Evolutionary conservation across 2,888 invertebrate species (phyloP).

Genomic region (Rhaphigaster nebulosa): DNA sequence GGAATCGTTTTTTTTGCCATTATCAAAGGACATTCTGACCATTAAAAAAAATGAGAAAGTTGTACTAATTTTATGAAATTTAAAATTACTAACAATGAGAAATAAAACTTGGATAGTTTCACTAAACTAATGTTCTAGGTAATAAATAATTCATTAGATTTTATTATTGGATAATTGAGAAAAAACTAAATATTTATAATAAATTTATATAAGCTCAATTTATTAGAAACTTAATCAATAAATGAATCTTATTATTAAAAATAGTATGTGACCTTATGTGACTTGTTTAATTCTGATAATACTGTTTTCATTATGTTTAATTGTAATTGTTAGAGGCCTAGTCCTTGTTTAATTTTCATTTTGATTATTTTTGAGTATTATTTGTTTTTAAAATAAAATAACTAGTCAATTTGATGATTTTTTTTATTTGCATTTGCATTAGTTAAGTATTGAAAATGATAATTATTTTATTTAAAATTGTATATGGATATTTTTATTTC

Average conservation of each 20-base stretch:
- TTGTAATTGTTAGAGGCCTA: not conserved
- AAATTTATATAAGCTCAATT: not conserved
- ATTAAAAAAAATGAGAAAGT: not conserved
- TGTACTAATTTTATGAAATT: not conserved
- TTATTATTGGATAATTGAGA: not conserved
- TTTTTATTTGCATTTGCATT: not conserved
- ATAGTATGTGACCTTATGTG: not conserved
- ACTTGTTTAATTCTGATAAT: not conserved
- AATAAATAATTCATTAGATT: not conserved
- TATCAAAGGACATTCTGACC: not conserved
- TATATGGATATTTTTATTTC: not conserved
- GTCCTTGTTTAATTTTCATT: not conserved
- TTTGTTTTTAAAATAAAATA: not conserved
- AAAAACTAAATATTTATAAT: not conserved
- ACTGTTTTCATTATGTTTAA: no score
- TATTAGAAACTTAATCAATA: not conserved
- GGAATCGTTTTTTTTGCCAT: not conserved
- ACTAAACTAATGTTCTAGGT: not conserved
- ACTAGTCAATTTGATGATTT: not conserved
- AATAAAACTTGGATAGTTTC: not conserved
- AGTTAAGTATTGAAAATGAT: not conserved
- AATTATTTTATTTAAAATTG: not conserved
- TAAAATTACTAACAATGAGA: not conserved
- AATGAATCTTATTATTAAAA: not conserved
- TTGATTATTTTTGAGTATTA: not conserved